Evolutionary conservation across 2,113 vertebrate genomes (phyloP).

Genomic region (Balaenoptera acutorostrata): DNA sequence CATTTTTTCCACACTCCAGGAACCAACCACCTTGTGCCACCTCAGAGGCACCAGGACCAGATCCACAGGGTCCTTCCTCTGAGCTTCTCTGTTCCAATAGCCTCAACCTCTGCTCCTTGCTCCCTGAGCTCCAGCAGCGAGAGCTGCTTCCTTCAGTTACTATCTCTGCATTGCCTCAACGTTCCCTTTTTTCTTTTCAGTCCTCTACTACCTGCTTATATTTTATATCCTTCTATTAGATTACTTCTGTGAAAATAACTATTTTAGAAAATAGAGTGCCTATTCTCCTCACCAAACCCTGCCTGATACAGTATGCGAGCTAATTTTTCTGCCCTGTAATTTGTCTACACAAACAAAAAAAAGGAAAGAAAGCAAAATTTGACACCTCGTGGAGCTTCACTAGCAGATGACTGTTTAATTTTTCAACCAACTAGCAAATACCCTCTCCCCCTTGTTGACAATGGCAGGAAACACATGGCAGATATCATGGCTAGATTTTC

Average conservation of each 20-base stretch:
- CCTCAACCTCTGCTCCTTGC: neutral
- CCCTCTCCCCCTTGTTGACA: constrained; percentile 70
- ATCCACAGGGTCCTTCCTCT: neutral
- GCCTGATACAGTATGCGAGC: neutral
- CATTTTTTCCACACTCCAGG: neutral
- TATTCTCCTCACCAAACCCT: neutral
- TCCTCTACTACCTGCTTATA: neutral
- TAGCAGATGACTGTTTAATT: constrained; percentile 59
- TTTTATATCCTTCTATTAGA: neutral
- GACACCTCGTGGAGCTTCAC: neutral
- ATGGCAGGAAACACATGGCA: constrained; percentile 66
- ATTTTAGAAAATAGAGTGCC: neutral
- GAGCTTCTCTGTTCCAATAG: neutral
- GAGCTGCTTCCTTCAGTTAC: neutral
- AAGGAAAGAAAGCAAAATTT: constrained; percentile 23
- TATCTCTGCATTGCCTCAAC: neutral
- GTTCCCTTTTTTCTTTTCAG: neutral
- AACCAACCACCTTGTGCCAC: neutral
- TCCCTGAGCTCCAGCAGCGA: neutral
- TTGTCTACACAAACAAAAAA: neutral
- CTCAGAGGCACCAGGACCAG: neutral
- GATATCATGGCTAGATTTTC: constrained; percentile 52
- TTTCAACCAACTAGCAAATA: constrained; percentile 35
- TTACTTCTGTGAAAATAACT: neutral
- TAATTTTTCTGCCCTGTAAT: neutral